phyloP scores from a whole-genome alignment of 2,888 invertebrate species.

The Pachliopta kotzebuea region DNA sequence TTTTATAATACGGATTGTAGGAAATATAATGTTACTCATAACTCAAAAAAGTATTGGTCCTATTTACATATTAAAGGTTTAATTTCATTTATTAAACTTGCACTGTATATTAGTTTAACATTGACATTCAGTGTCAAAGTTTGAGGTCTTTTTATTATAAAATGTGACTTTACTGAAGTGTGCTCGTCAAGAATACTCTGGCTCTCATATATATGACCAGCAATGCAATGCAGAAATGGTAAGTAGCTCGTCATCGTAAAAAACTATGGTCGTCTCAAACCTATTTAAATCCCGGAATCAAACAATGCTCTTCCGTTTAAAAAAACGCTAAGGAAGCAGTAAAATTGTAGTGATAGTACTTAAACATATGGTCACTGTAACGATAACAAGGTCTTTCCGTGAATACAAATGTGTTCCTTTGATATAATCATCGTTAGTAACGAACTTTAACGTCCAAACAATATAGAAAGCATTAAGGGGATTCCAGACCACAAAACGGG shows the following conservation, averaged over 20 bases:
- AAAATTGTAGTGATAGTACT: not conserved
- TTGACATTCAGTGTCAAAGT: too few species aligned
- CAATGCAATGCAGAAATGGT: too few species aligned
- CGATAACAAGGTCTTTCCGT: not conserved
- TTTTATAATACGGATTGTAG: not conserved
- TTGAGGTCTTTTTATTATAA: too few species aligned
- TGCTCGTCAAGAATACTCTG: too few species aligned
- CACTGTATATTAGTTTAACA: too few species aligned
- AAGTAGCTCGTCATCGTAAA: too few species aligned
- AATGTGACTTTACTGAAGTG: too few species aligned
- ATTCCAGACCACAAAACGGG: not conserved
- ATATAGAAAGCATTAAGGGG: not conserved
- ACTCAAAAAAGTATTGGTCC: not conserved
- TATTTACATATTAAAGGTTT: not conserved
- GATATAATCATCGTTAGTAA: constrained; percentile 20
- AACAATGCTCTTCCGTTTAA: too few species aligned
- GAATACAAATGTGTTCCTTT: constrained; percentile 13
- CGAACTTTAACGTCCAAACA: not conserved
- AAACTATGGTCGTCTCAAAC: too few species aligned
- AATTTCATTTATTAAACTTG: too few species aligned
- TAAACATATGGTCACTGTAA: not conserved
- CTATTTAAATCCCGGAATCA: not conserved
- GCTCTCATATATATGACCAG: too few species aligned
- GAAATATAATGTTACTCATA: not conserved
- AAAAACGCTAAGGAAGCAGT: too few species aligned